phyloP scores from a whole-genome alignment of 2,888 invertebrate species.

The Zonitis immaculata region DNA sequence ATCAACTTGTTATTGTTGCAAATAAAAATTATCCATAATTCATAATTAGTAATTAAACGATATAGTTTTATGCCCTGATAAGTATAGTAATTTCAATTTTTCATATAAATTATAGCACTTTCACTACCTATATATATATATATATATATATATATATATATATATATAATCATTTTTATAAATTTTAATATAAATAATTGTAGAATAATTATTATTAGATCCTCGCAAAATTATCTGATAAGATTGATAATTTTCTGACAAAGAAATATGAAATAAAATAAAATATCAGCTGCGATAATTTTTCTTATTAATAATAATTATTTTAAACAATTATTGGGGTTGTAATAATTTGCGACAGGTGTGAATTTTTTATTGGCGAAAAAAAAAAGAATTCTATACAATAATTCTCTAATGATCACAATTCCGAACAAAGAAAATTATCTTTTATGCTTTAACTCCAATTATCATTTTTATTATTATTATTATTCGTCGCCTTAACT shows the following conservation, averaged over 20 bases:
- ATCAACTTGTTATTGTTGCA: too few relatives aligned
- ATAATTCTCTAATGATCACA: too few relatives aligned
- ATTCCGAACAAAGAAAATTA: too few relatives aligned
- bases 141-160: too few relatives aligned
- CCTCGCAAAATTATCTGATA: background rate
- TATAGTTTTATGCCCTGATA: conserved; percentile 4
- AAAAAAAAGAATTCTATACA: too few relatives aligned
- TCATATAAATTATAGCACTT: background rate
- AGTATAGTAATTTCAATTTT: conserved; percentile 1
- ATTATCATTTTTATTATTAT: background rate
- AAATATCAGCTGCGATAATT: background rate
- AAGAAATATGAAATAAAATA: background rate
- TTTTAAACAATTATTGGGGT: background rate
- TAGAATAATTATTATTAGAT: background rate
- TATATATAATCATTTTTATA: too few relatives aligned
- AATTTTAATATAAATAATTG: background rate
- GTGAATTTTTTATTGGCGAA: too few relatives aligned
- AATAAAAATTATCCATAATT: background rate
- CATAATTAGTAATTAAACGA: conserved; percentile 2
- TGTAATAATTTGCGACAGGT: background rate
- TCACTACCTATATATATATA: too few relatives aligned
- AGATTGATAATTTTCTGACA: background rate
- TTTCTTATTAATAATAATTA: background rate
- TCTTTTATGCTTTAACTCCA: too few relatives aligned
- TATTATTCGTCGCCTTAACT: background rate